Percentiles rank a stretch among this genome's conserved stretches.
Conservation (phyloP, 2,797 vertebrate genomes). For the Propithecus deckenii region DNA sequence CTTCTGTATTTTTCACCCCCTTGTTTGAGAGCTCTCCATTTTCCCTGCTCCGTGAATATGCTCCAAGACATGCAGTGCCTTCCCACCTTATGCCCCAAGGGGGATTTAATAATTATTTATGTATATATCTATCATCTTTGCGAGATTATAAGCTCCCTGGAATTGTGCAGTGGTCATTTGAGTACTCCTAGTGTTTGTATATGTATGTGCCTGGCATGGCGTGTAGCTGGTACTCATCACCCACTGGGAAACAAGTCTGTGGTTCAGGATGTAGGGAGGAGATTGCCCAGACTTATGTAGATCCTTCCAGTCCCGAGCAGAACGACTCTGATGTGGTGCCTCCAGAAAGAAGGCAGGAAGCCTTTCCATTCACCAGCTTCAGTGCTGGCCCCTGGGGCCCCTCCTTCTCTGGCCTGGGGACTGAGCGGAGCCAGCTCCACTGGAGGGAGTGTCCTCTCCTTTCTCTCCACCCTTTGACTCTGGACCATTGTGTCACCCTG, state of each 20-base stretch:
- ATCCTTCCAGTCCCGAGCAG: not conserved
- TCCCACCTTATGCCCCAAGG: not conserved
- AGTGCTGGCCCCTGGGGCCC: not conserved
- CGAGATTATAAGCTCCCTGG: not conserved
- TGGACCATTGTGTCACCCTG: conserved; percentile 43
- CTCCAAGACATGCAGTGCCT: not conserved
- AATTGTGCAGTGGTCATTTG: not conserved
- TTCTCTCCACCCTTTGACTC: conserved; percentile 23
- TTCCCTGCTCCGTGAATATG: not conserved
- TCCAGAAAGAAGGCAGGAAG: not conserved
- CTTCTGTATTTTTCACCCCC: not conserved
- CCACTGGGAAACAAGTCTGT: not conserved
- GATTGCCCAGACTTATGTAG: not conserved
- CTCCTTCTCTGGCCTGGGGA: not conserved
- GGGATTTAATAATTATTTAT: not conserved
- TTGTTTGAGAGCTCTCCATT: not conserved
- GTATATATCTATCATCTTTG: not conserved
- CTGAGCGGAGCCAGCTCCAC: not conserved
- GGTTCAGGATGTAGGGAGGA: not conserved
- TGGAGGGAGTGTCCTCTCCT: conserved; percentile 15
- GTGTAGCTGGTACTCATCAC: not conserved
- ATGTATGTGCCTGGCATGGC: not conserved
- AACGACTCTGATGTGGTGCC: not conserved
- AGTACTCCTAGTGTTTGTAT: not conserved
- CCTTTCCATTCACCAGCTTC: not conserved